Evolutionary conservation across 2,113 vertebrate genomes (phyloP).

Genomic region (Bettongia penicillata): DNA sequence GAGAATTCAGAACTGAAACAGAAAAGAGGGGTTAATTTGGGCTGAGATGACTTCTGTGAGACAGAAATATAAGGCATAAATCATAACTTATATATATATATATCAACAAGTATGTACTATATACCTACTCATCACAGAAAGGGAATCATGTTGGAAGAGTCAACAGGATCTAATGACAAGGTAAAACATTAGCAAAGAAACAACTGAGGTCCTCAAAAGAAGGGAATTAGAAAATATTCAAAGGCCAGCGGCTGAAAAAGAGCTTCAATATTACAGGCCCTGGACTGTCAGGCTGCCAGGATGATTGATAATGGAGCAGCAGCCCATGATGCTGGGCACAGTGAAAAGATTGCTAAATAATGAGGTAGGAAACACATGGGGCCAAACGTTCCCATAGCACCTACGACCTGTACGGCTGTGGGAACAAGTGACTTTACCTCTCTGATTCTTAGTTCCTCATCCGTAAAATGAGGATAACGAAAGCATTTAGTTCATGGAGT

Average conservation of each 20-base stretch:
- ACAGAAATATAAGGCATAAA: neutral
- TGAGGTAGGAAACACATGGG: fast-evolving
- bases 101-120: neutral
- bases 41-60: neutral
- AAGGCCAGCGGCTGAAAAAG: neutral
- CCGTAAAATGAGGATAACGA: neutral
- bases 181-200: neutral
- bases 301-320: neutral
- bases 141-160: neutral
- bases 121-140: neutral
- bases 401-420: neutral
- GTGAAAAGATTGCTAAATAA: fast-evolving
- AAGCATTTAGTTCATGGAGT: neutral
- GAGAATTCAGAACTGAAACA: neutral
- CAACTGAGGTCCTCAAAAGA: neutral
- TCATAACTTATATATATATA: too few species aligned
- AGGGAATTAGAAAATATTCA: neutral
- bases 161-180: neutral
- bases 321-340: neutral
- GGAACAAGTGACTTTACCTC: neutral
- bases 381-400: neutral
- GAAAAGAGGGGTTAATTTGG: neutral
- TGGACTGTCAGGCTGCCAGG: neutral
- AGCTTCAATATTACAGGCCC: neutral
- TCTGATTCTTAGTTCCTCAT: neutral